Evolutionary conservation across 1,140 invertebrate genomes (phyloP).

Genomic region (Campoletis sonorensis): DNA sequence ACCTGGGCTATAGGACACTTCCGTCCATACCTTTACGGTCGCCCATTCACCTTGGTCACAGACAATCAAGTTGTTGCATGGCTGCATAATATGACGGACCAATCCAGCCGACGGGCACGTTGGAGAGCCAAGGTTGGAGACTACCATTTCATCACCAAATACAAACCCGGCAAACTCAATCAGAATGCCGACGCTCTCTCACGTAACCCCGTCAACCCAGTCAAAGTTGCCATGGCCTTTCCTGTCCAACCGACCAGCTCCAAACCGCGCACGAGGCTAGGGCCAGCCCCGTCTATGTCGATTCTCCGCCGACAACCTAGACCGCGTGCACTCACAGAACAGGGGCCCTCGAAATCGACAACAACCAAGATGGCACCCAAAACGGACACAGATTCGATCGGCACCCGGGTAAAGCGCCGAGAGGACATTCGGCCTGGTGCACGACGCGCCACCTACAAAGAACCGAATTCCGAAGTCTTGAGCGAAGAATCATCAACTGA

Average conservation of each 20-base stretch:
- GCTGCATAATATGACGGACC: conserved; percentile 51
- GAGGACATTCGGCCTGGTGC: not conserved
- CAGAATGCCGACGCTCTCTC: not conserved
- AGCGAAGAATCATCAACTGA: not conserved
- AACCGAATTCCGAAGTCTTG: not conserved
- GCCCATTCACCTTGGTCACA: conserved; percentile 69
- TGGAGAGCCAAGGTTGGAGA: not conserved
- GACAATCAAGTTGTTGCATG: conserved; percentile 72
- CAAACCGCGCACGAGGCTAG: not conserved
- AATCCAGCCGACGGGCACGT: not conserved
- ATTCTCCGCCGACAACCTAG: no score
- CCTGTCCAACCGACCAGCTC: not conserved
- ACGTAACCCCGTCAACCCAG: not conserved
- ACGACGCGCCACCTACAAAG: not conserved
- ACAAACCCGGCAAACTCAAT: not conserved
- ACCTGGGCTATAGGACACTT: conserved; percentile 69
- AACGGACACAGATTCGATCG: not conserved
- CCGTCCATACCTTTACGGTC: conserved; percentile 68
- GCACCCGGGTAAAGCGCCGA: not conserved
- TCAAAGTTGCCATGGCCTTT: not conserved
- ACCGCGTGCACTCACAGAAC: no score
- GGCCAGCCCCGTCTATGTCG: not conserved
- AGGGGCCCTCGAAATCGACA: no score
- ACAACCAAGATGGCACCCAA: not conserved
- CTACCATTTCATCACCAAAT: not conserved